phyloP scores from a whole-genome alignment of 2,797 vertebrate genomes.

The Limnodromus scolopaceus region DNA sequence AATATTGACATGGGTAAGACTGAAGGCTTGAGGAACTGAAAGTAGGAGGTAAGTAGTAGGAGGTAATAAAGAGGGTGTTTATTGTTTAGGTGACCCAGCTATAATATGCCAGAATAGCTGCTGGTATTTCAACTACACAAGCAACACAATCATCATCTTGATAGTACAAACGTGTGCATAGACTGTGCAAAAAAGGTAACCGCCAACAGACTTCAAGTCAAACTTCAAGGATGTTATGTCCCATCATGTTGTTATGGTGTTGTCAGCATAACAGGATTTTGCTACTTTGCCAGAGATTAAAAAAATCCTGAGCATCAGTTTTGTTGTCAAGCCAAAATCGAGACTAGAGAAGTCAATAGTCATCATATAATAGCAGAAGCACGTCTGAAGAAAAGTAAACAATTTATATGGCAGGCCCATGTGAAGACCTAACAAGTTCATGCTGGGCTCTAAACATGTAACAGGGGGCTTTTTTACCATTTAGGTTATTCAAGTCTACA shows the following conservation, averaged over 20 bases:
- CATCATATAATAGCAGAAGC: background rate
- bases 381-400: background rate
- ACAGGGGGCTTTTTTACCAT: background rate
- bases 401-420: background rate
- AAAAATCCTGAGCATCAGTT: background rate
- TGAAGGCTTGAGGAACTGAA: background rate
- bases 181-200: background rate
- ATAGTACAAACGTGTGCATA: background rate
- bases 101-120: background rate
- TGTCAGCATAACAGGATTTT: background rate
- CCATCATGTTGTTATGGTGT: background rate
- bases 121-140: accelerated
- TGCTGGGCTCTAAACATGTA: background rate
- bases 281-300: background rate
- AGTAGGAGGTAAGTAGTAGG: too few species aligned
- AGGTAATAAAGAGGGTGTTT: background rate
- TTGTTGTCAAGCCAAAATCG: background rate
- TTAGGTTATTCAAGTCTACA: background rate
- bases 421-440: background rate
- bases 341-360: background rate
- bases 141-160: background rate
- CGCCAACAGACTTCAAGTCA: background rate
- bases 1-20: background rate
- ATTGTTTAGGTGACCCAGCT: background rate
- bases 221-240: background rate